Base-by-base conservation (phyloP, 2,888 invertebrate species). In the Xestoiulus laeticollis region DNA sequence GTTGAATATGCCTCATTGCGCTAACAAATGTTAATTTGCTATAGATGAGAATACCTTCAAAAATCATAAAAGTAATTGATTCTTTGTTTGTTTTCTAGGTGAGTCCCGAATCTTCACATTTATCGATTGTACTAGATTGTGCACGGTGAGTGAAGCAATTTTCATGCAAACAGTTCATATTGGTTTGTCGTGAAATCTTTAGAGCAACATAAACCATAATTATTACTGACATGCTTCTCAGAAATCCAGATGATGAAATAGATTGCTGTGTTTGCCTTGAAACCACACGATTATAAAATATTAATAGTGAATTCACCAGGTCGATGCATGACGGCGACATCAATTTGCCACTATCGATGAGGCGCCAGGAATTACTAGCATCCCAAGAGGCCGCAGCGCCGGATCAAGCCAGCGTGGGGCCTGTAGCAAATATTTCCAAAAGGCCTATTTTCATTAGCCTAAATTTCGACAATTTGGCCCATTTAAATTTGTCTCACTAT, bases 41-140 rank as follows among this genome's bases (percentile, higher is more conserved):
- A n/a, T n/a, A n/a, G n/a, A n/a, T n/a, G n/a, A n/a, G n/a, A n/a
- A 43, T 43, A 12, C 43, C 43, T 43, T 12, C 43, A 43, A 48
- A 59, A 59, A 59, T 59, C n/a, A n/a, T 59, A 59, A 59, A 59
- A 59, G n/a, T 59, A 59, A 59, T 59, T n/a, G 59, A 59, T n/a
- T 19, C n/a, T 22, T 59, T 59, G 59, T 59, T 59, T 59, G 59
- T 59, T 59, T 59, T 59, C 59, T 59, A 59, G 59, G 59, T 59
- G 59, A 59, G 59, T 59, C 59, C 59, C 59, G 5, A 48, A 22
- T 59, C 59, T 59, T 59, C 59, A 59, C 22, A n/a, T 59, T 59
- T 59, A 59, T 59, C 8, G 59, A 59, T 59, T 59, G 59, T 59
- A 22, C 59, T 59, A n/a, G n/a, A n/a, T n/a, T 22, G 59, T 59